These are phyloP conservation scores for Arnoldichthys spilopterus DNA, from an alignment of 2,797 vertebrate species.

Conservation along the genomic window DNA sequence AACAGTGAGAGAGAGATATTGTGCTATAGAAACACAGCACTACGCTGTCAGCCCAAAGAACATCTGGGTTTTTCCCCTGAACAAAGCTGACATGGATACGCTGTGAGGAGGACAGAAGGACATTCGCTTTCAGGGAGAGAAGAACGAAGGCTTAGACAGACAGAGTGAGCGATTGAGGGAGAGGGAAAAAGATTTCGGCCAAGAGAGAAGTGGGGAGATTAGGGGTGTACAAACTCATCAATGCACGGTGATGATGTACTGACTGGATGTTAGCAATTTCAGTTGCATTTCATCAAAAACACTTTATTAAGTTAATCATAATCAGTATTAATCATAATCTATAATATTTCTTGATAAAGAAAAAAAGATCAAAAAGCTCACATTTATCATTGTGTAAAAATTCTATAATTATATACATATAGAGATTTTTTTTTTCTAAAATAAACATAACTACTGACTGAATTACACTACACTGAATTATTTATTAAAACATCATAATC, in stretches of 20 bases:
- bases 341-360: too few relatives aligned
- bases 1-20: conserved; percentile 1
- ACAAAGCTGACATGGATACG: conserved; percentile 56
- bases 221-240: background rate
- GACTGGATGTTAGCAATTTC: background rate
- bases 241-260: background rate
- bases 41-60: conserved; percentile 51
- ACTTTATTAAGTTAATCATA: too few relatives aligned
- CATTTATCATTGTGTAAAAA: too few relatives aligned
- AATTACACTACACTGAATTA: too few relatives aligned
- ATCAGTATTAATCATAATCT: too few relatives aligned
- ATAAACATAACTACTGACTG: too few relatives aligned
- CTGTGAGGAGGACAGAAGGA: conserved; percentile 52
- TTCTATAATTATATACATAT: too few relatives aligned
- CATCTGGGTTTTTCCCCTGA: conserved; percentile 61
- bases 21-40: conserved; percentile 46
- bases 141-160: conserved; percentile 23
- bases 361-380: too few relatives aligned
- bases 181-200: background rate
- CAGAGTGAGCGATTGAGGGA: background rate
- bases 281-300: background rate
- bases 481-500: too few relatives aligned
- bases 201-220: background rate
- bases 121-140: conserved; percentile 41
- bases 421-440: too few relatives aligned